phyloP scores from a whole-genome alignment of 1,140 invertebrate genomes.

The Philotrypesis tridentata region DNA sequence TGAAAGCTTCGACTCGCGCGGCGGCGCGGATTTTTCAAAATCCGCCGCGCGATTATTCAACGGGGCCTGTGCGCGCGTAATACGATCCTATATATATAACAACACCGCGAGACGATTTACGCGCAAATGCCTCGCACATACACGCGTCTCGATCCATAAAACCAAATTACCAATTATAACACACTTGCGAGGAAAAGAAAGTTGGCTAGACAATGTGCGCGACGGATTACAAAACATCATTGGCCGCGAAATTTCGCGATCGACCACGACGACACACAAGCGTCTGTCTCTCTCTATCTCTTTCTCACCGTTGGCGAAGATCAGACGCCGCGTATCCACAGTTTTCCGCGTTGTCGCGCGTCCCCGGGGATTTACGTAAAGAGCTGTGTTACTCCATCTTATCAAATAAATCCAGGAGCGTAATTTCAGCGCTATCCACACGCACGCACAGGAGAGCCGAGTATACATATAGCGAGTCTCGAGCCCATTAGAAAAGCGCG shows the following conservation, averaged over 20 bases:
- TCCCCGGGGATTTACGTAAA: background rate
- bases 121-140: too few species aligned
- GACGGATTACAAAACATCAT: constrained; percentile 26
- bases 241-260: background rate
- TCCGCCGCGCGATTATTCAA: too few species aligned
- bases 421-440: constrained; percentile 36
- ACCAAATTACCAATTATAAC: too few species aligned
- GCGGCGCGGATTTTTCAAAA: background rate
- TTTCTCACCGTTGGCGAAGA: too few species aligned
- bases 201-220: background rate
- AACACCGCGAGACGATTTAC: too few species aligned
- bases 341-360: background rate
- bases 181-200: constrained; percentile 32
- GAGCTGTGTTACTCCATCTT: constrained; percentile 2
- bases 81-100: too few species aligned
- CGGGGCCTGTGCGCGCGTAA: too few species aligned
- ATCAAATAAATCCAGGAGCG: constrained; percentile 23
- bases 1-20: background rate
- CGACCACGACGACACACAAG: background rate
- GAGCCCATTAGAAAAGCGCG: constrained; percentile 43
- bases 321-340: too few species aligned
- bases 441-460: background rate
- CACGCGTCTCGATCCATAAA: too few species aligned
- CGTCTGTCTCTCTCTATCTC: too few species aligned
- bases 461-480: too few species aligned